These are phyloP conservation scores for Gymnobelideus leadbeateri DNA, from an alignment of 2,113 vertebrate genomes.

Conservation along the genomic window DNA sequence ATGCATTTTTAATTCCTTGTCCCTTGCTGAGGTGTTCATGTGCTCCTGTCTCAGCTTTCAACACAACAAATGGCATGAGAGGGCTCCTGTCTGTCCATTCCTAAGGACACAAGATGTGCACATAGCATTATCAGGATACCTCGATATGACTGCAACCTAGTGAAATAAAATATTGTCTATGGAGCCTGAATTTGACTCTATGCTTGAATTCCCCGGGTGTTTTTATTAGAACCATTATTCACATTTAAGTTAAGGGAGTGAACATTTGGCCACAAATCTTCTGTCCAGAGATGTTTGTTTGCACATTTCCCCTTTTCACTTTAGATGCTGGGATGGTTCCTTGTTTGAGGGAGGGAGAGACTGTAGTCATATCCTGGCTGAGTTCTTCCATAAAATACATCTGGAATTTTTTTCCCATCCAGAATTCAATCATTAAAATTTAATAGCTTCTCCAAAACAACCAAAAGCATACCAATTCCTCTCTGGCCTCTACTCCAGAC, in stretches of 20 bases:
- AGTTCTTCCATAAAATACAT: neutral
- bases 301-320: neutral
- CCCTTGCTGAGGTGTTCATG: constrained; percentile 42
- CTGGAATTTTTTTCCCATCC: neutral
- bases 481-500: neutral
- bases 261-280: neutral
- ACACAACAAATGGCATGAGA: neutral
- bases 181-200: neutral
- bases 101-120: neutral
- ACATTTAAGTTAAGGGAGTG: neutral
- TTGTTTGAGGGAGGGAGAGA: neutral
- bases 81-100: neutral
- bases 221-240: neutral
- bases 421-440: neutral
- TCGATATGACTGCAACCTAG: neutral
- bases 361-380: neutral
- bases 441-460: neutral
- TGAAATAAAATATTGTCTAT: neutral
- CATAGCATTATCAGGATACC: neutral
- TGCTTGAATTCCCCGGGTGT: neutral
- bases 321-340: neutral
- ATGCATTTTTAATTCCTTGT: constrained; percentile 46
- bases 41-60: neutral
- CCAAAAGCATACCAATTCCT: neutral
- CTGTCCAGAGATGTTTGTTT: neutral